Base-by-base conservation (phyloP, 2,797 vertebrate genomes). In the Esox lucius region DNA sequence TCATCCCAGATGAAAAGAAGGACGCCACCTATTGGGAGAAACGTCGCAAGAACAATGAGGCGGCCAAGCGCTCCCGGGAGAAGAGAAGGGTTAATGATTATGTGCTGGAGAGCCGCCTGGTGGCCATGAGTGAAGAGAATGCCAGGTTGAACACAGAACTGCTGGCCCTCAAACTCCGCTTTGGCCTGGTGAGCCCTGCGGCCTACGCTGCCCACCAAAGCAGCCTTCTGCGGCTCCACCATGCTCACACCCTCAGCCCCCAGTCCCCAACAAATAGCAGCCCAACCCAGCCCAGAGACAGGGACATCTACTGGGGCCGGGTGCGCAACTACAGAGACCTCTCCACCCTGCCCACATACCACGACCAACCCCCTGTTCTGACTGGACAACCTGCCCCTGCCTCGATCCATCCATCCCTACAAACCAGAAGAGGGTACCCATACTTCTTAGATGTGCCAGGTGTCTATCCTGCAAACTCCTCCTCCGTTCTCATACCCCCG, bases 21-120 rank as follows among this genome's bases (percentile, higher is more conserved):
- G 96, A 99, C 75, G 90, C 78, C 1, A 81, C 78, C 62, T 98
- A 99, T 88, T 98, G 97, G 97, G 96, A 98, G 87, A 99, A 96
- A 80, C 90, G 97, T 2, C 92, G 90, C 22, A 97, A 96, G 90
- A 98, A 99, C 91, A 99, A 98, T 0, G 96, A 97, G 75, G 96
- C 96, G 0, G 97, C 97, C 82, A 98, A 96, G 77, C 91, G 95
- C 19, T 99, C 97, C 0, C 89, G 97, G 28, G 96, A 98, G 81
- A 99, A 97, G 91, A 91, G 96, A 19, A 91, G 94, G 12, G 91
- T 95, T 72, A 94, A 92, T 0, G 96, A 99, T 35, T 91, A 90
- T 0, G 94, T 95, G 59, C 82, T 96, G 73, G 96, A 97, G 89
- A 87, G 71, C 64, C 93, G 91, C 74, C 74, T 98, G 78, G 76